These are phyloP conservation scores for Thinocorus orbignyianus DNA, from an alignment of 2,113 vertebrate species.

Conservation along the genomic window DNA sequence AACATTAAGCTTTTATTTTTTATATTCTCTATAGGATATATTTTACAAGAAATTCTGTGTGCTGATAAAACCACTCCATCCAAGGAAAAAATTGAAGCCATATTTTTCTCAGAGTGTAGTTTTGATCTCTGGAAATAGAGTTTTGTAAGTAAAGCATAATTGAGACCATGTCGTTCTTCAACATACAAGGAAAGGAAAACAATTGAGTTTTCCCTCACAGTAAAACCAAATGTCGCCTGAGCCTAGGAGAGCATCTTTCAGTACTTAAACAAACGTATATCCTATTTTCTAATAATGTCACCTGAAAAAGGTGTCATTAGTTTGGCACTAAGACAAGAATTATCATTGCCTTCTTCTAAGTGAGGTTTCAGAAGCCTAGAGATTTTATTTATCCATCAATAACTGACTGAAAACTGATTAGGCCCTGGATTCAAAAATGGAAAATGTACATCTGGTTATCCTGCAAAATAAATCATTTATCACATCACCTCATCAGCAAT, in stretches of 20 bases:
- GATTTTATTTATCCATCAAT: not conserved
- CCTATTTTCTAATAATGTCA: not conserved
- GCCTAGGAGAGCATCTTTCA: not conserved
- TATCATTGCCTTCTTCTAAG: not conserved
- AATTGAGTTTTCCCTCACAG: not conserved
- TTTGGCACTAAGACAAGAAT: not conserved
- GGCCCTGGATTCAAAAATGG: not conserved
- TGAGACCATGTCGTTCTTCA: not conserved
- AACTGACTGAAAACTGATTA: not conserved
- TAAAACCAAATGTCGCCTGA: not conserved
- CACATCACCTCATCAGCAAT: not conserved
- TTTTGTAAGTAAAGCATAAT: slow-evolving; percentile 23
- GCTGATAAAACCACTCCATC: not conserved
- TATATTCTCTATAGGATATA: not conserved
- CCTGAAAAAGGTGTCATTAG: not conserved
- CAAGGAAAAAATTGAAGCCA: slow-evolving; percentile 7
- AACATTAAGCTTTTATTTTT: not conserved
- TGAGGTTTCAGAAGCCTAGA: not conserved
- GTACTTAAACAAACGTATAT: not conserved
- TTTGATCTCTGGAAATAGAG: slow-evolving; percentile 2
- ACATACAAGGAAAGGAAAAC: not conserved
- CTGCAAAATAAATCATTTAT: not conserved
- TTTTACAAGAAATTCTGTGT: not conserved
- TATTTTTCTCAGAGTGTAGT: not conserved
- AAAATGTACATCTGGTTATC: not conserved